phyloP scores from a whole-genome alignment of 2,797 vertebrate species.

The Orestias chungarensis region DNA sequence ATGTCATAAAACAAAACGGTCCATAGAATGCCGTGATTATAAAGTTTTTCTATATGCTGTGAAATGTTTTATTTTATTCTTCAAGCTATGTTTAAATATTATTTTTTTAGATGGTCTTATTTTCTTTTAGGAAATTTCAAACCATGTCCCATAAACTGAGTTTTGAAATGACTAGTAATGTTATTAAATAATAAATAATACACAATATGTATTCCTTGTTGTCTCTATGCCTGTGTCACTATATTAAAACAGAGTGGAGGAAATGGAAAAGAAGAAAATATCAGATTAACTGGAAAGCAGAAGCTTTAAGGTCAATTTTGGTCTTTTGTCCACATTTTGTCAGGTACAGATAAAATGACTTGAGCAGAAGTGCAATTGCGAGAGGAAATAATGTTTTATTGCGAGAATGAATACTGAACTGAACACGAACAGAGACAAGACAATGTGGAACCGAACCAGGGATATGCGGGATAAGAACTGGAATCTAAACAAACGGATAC shows the following conservation, averaged over 20 bases:
- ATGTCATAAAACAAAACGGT: slow-evolving; percentile 3
- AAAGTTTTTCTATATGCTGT: slow-evolving; percentile 47
- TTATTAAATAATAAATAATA: slow-evolving; percentile 9
- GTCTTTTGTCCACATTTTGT: slow-evolving; percentile 1
- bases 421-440: too few species aligned
- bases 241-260: background rate
- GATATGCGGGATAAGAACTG: too few species aligned
- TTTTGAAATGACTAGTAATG: slow-evolving; percentile 9
- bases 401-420: too few species aligned
- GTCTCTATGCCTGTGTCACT: background rate
- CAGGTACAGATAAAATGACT: too few species aligned
- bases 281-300: background rate
- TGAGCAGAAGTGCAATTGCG: too few species aligned
- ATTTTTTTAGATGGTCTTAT: slow-evolving; percentile 28
- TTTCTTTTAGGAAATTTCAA: slow-evolving; percentile 14
- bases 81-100: slow-evolving; percentile 25
- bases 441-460: too few species aligned
- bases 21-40: background rate
- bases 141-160: slow-evolving; percentile 1
- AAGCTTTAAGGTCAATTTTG: background rate
- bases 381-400: too few species aligned
- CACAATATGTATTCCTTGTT: background rate
- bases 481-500: too few species aligned
- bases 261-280: background rate
- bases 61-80: slow-evolving; percentile 60